phyloP scores from a whole-genome alignment of 2,888 invertebrate species.

The Platycheirus albimanus region DNA sequence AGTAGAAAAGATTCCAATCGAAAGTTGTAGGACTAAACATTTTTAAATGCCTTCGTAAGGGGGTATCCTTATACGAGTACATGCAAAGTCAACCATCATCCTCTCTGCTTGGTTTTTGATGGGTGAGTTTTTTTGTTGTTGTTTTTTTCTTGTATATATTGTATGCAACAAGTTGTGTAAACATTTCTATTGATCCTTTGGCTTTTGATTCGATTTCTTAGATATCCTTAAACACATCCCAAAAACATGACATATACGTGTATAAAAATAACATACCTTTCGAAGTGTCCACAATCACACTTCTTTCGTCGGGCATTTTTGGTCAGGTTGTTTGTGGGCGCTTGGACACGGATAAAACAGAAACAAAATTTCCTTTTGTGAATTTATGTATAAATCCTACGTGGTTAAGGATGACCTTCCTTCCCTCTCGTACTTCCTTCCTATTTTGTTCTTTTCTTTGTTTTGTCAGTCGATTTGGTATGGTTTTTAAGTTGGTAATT shows the following conservation, averaged over 20 bases:
- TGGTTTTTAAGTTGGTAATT: constrained; percentile 23
- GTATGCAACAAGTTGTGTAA: constrained; percentile 69
- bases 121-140: neutral
- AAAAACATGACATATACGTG: neutral
- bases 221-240: neutral
- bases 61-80: neutral
- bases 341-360: neutral
- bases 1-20: constrained; percentile 33
- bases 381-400: constrained; percentile 2
- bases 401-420: neutral
- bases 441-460: neutral
- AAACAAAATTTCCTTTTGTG: neutral
- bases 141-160: too few relatives aligned
- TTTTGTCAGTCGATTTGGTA: neutral
- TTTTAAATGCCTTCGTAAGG: constrained; percentile 7
- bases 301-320: constrained; percentile 76
- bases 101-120: neutral
- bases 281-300: constrained; percentile 75
- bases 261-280: constrained; percentile 74
- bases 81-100: too few relatives aligned
- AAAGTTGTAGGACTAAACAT: constrained; percentile 31
- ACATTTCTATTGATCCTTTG: constrained; percentile 58
- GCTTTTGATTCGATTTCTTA: constrained; percentile 40
- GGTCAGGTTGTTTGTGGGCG: constrained; percentile 4
- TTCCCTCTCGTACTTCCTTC: too few relatives aligned